A percentile compares a stretch with the other conserved stretches of the same genome.
phyloP scores from a whole-genome alignment of 2,113 vertebrate genomes.

The Hippocampus barbouri region DNA sequence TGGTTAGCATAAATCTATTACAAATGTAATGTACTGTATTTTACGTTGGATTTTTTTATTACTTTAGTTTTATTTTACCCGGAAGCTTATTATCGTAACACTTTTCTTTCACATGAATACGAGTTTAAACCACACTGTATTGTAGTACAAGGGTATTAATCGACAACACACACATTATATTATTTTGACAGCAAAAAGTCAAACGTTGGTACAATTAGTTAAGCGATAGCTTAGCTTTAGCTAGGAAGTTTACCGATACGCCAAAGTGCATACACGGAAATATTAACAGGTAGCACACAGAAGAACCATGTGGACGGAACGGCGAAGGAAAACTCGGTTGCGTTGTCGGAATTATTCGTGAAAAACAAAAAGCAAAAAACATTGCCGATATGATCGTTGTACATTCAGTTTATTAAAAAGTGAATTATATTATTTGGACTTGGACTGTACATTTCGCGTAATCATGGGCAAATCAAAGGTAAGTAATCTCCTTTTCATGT shows the following conservation, averaged over 20 bases:
- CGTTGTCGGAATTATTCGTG: fast-evolving
- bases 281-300: slow-evolving; percentile 15
- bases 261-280: slow-evolving; percentile 28
- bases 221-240: not conserved
- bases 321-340: fast-evolving
- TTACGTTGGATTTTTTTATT: not conserved
- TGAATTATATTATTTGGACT: not conserved
- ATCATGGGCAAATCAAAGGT: slow-evolving; percentile 66
- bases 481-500: slow-evolving; percentile 7
- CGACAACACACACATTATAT: not conserved
- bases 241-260: not conserved
- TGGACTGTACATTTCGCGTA: not conserved
- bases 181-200: not conserved
- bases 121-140: not conserved
- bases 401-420: not conserved
- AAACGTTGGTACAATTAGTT: not conserved
- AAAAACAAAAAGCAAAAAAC: not conserved
- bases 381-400: not conserved
- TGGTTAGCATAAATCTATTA: not conserved
- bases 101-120: not conserved
- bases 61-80: too few species aligned
- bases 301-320: slow-evolving; percentile 38
- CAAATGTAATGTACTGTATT: not conserved
- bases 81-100: not conserved
- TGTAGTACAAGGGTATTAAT: not conserved